A percentile compares a stretch with the other conserved stretches of the same genome.
Conservation (phyloP, 2,888 invertebrate species). For the Aelia acuminata region DNA sequence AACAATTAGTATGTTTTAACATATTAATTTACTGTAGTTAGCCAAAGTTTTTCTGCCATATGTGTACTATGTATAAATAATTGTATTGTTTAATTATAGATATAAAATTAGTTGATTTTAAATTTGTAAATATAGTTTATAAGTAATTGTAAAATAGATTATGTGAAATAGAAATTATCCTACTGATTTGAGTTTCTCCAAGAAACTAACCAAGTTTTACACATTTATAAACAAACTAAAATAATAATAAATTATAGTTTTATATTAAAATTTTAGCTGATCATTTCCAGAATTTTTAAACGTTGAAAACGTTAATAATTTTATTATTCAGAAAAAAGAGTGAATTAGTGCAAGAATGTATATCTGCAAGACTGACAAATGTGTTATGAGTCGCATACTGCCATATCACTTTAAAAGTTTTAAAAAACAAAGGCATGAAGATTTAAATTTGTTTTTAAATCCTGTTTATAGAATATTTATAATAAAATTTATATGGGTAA, state of each 20-base stretch:
- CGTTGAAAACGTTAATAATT: slow-evolving; percentile 57
- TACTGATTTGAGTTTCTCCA: slow-evolving; percentile 57
- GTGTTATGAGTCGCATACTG: slow-evolving; percentile 55
- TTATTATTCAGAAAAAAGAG: slow-evolving; percentile 50
- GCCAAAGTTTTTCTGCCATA: slow-evolving; percentile 58
- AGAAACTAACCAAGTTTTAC: slow-evolving; percentile 59
- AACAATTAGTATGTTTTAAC: slow-evolving; percentile 47
- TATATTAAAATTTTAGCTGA: slow-evolving; percentile 59
- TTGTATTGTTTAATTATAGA: slow-evolving; percentile 53
- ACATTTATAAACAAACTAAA: slow-evolving; percentile 58
- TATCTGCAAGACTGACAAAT: slow-evolving; percentile 59
- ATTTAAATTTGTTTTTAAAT: background rate
- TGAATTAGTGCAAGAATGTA: slow-evolving; percentile 52
- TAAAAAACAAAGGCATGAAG: slow-evolving; percentile 29
- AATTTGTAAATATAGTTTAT: slow-evolving; percentile 50
- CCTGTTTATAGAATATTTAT: slow-evolving; percentile 43
- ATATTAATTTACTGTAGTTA: slow-evolving; percentile 56
- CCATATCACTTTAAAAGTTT: slow-evolving; percentile 49
- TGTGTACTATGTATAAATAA: slow-evolving; percentile 54
- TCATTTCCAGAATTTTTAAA: slow-evolving; percentile 55
- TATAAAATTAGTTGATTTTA: slow-evolving; percentile 43
- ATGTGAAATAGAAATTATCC: slow-evolving; percentile 56
- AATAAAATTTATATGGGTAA: slow-evolving; percentile 50
- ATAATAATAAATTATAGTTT: slow-evolving; percentile 58
- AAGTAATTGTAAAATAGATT: slow-evolving; percentile 54